Percentiles rank a stretch among this genome's conserved stretches.
Conservation (phyloP, 2,888 invertebrate genomes). For the Erannis defoliaria region DNA sequence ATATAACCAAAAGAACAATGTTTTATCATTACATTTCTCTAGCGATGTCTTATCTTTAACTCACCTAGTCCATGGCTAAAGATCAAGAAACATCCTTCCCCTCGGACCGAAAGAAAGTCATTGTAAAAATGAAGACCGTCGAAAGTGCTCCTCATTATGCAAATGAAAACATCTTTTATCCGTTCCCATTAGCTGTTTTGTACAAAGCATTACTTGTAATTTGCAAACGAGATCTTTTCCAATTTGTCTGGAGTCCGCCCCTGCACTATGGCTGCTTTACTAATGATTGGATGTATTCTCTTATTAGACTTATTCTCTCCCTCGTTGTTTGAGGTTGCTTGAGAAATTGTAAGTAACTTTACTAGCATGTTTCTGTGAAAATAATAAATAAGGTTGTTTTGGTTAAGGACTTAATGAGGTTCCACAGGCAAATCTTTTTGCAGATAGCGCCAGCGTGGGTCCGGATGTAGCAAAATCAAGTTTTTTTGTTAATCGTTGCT, state of each 20-base stretch:
- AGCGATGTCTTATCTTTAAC: neutral
- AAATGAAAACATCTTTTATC: conserved; percentile 78
- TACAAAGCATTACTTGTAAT: conserved; percentile 74
- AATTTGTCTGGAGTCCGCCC: conserved; percentile 65
- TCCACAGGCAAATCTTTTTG: no score
- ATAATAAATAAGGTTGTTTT: conserved; percentile 41
- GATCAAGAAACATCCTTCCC: conserved; percentile 55
- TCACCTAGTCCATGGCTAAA: conserved; percentile 19
- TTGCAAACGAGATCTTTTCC: conserved; percentile 71
- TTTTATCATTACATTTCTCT: no score
- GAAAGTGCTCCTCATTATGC: conserved; percentile 73
- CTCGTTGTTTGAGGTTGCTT: conserved; percentile 59
- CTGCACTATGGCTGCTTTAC: conserved; percentile 52
- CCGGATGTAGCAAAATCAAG: no score
- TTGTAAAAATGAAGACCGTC: conserved; percentile 68
- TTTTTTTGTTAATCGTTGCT: no score
- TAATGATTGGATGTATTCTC: conserved; percentile 67
- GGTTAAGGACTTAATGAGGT: no score
- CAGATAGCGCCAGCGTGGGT: no score
- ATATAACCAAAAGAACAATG: no score
- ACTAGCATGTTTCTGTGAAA: conserved; percentile 51
- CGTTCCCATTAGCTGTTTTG: conserved; percentile 67
- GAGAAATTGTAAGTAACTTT: conserved; percentile 59
- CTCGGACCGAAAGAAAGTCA: conserved; percentile 54
- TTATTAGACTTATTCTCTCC: conserved; percentile 62